A percentile compares a stretch with the other conserved stretches of the same genome.
phyloP scores from a whole-genome alignment of 2,797 vertebrate genomes.

The Chelon auratus region DNA sequence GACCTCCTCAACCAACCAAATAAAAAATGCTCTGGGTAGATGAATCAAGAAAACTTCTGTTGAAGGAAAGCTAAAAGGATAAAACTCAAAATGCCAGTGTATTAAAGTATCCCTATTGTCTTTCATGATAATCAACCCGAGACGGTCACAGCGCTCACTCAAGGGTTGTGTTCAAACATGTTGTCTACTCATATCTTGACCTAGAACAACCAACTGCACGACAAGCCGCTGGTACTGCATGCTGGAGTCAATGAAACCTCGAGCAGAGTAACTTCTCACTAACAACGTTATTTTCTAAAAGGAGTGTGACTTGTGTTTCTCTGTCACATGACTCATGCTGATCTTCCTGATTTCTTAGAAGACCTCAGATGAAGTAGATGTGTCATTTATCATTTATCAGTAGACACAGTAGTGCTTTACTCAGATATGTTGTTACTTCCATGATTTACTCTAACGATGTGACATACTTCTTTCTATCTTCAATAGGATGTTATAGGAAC shows the following conservation, averaged over 20 bases:
- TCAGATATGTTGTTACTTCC: neutral
- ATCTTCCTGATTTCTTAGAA: neutral
- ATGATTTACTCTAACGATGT: neutral
- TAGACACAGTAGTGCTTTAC: neutral
- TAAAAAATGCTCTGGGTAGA: neutral
- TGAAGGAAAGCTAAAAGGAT: conserved; percentile 17
- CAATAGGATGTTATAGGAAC: neutral
- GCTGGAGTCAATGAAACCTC: conserved; percentile 26
- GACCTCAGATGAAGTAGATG: conserved; percentile 1
- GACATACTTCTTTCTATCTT: neutral
- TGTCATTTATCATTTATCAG: neutral
- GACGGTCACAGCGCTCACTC: neutral
- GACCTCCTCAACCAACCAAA: neutral
- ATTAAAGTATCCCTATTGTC: conserved; percentile 5
- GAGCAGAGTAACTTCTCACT: conserved; percentile 40
- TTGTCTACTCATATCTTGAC: conserved; percentile 2
- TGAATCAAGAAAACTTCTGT: neutral
- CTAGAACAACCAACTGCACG: conserved; percentile 16
- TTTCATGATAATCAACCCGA: neutral
- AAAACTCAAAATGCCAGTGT: conserved; percentile 9
- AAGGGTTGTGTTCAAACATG: neutral
- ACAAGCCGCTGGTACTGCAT: conserved; percentile 62
- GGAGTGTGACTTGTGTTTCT: conserved; percentile 45
- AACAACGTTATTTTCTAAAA: conserved; percentile 48
- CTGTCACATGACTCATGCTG: neutral